Base-by-base conservation (phyloP, 2,888 invertebrate species). In the Pammene aurita region DNA sequence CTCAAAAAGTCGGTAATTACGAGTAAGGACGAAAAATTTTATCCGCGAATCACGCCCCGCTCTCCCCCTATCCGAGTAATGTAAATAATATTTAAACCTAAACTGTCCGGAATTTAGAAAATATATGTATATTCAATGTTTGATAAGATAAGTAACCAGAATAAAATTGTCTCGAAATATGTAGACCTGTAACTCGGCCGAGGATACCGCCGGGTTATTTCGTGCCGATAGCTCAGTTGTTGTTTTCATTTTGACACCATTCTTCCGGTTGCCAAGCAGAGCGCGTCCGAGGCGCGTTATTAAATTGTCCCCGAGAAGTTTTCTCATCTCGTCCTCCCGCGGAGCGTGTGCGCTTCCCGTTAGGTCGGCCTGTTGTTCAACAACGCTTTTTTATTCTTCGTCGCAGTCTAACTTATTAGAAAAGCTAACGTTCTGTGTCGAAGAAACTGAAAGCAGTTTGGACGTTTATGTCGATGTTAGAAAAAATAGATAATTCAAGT, bases 261-360 rank as follows among this genome's bases (percentile, higher is more conserved):
- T 82, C 80, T 80, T 75, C 76, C 74, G 72, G 78, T 80, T 80
- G 80, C 78, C 80, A 80, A 75, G 72, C 79, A 72, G 72, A 73
- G 78, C 80, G 79, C 82, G 81, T 83, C 80, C 78, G 76, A 77
- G 80, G 73, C 78, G 75, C 80, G 83, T 89, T 89, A 90, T 89
- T 89, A 90, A 89, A 90, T 90, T 88, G 87, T 85, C 85, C 80
- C 81, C 50, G 77, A 74, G 77, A 89, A 90, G 82, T 90, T 90
- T 90, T 87, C 88, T 86, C 90, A 88, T 88, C 84, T 83, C 81
- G 78, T 71, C 73, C 78, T 75, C 72, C 75, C 75, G 76, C 75
- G 74, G 78, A 76, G 77, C 71, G 68, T 65, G 44, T 54, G 63
- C 65, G 46, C 68, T 68, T 64, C 48, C 77, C 79, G 78, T 80